Evolutionary conservation across 2,113 vertebrate species (phyloP), one percentile per base, ranked within the genome.

Genomic region (Bubo bubo): DNA sequence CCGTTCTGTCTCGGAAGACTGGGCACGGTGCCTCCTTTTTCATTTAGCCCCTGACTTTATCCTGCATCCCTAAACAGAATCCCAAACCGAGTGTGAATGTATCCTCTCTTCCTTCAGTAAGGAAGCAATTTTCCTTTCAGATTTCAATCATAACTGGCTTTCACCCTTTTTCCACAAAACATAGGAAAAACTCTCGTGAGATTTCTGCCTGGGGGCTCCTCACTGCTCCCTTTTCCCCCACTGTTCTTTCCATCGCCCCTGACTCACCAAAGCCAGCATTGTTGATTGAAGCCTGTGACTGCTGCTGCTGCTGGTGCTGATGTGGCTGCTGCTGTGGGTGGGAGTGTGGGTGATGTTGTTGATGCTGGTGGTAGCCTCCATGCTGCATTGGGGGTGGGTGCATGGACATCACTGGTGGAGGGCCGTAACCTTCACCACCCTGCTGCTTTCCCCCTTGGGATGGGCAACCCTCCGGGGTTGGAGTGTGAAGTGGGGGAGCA

Each of bases 401-500:
- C 97, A 98, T 94, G 96, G 98, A 97, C 98, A 98, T 98, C 96
- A 98, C 98, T 7, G 97, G 67, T 6, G 98, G 95, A 26, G 97
- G 97, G 45, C 98, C 98, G 4, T 98, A 98, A 88, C 97, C 94
- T 70, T 98, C 98, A 3, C 98, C 95, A 62, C 97, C 97, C 20
- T 97, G 95, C 63, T 94, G 98, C 80, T 98, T 98, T 41, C 96
- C 97, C 50, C 97, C 98, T 10, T 98, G 93, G 30, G 98, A 98
- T 97, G 86, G 96, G 96, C 96, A 99, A 3, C 98, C 97, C 50
- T 98, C 98, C n/a, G 98, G 98, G 88, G 98, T 99, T 45, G 99
- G 99, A 86, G 99, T 99, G 98, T 99, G 99, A 87, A 99, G 98
- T 8, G 99, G 97, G 19, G 99, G 98, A 55, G 98, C 93, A 84